Evolutionary conservation across 2,797 vertebrate species (phyloP), one percentile per base, ranked within the genome.

Genomic region (Chloroceryle inda): DNA sequence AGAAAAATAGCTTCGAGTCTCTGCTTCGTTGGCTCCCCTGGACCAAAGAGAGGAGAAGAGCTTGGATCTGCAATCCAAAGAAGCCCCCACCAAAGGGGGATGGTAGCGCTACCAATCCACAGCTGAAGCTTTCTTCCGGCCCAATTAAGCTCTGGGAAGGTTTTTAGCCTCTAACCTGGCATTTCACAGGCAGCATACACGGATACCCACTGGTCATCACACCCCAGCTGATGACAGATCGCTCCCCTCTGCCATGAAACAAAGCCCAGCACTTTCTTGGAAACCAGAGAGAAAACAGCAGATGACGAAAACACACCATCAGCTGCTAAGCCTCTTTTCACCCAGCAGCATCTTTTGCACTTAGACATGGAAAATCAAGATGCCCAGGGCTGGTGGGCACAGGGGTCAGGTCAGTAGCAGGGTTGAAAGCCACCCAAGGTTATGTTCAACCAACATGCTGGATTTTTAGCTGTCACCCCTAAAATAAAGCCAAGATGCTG

Each of bases 1-100:
- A 90, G 92, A 91, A 74, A 89, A 92, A 59, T 8, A 71, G 66
- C 75, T 87, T 69, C 64, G 59, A 92, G 89, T 49, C 38, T 67
- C 44, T 89, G 89, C 64, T 89, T 71, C 79, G 49, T 18, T 14
- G 8, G 80, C 80, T 92, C 63, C 88, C 89, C 76, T 1, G 0
- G 73, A 71, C 69, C 4, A 1, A 1, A 72, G 71, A 4, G 4
- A 77, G 21, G 40, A 40, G 49, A 79, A 88, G 35, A 92, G 67
- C 56, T 67, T 23, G 22, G 4, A 89, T 45, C 38, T 84, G 82
- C 80, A 78, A 95, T 47, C 68, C 42, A 64, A 58, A 81, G 44
- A 53, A 90, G 55, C 38, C 47, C 68, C 61, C 49, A 42, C 42
- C 56, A n/a, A 77, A 31, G 8, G 26, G 42, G 45, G n/a, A 72